phyloP scores from a whole-genome alignment of 2,888 invertebrate species.

The Coecobrya sp. region DNA sequence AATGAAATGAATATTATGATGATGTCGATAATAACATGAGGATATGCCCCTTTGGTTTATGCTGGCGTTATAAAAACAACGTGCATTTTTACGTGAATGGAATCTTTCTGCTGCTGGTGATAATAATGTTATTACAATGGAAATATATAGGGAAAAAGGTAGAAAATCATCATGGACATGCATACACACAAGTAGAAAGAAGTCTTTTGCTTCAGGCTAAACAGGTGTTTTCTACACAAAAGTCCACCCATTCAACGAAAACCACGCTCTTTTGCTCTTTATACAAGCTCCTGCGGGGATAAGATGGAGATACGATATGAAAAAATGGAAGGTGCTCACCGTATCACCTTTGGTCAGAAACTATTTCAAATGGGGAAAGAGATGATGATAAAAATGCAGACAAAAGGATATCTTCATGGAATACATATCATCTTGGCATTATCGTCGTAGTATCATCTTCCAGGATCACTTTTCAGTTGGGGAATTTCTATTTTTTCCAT shows the following conservation, averaged over 20 bases:
- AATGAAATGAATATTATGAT: conserved; percentile 71
- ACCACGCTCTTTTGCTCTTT: conserved; percentile 60
- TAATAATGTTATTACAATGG: not conserved
- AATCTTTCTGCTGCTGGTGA: conserved; percentile 20
- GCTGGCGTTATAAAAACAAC: conserved; percentile 12
- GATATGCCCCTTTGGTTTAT: conserved; percentile 28
- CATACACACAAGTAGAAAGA: conserved; percentile 10
- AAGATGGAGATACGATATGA: conserved; percentile 65
- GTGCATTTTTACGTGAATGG: conserved; percentile 60
- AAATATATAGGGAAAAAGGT: conserved; percentile 37
- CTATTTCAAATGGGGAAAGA: conserved; percentile 48
- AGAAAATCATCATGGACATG: conserved; percentile 45
- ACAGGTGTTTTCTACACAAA: conserved; percentile 79
- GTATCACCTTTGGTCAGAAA: not conserved
- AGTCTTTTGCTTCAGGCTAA: conserved; percentile 74
- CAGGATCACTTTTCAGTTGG: conserved; percentile 48
- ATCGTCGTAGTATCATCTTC: conserved; percentile 49
- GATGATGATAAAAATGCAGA: not conserved
- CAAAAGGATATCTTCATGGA: conserved; percentile 47
- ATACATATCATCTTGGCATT: not conserved
- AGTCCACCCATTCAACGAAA: conserved; percentile 74
- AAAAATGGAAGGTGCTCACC: conserved; percentile 33
- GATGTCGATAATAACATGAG: not conserved
- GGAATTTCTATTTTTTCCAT: conserved; percentile 45
- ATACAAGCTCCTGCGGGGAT: conserved; percentile 61